These are phyloP conservation scores for Galaxea fascicularis DNA, from an alignment of 92 coral and sea anemone genomes.

Conservation along the genomic window DNA sequence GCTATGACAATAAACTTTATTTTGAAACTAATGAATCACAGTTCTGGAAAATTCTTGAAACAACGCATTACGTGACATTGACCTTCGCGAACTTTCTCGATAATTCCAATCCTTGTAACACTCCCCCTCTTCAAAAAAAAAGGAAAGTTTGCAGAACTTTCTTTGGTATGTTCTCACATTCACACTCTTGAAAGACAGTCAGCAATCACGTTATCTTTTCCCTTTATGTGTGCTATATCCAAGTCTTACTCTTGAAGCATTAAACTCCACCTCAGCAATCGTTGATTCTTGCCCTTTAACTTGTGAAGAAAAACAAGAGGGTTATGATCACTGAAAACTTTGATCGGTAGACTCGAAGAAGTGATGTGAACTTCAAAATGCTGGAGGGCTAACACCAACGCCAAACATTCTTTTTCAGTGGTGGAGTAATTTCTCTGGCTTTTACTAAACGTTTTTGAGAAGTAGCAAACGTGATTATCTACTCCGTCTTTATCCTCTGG, in stretches of 20 bases:
- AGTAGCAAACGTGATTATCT: conserved; percentile 45
- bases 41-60: no score
- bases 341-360: conserved; percentile 18
- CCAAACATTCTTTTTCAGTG: conserved; percentile 62
- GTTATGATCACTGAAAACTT: conserved; percentile 48
- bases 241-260: conserved; percentile 54
- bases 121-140: conserved; percentile 42
- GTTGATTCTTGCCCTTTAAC: conserved; percentile 58
- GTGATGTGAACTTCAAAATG: conserved; percentile 59
- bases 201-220: conserved; percentile 17
- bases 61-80: no score
- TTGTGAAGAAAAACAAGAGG: conserved; percentile 63
- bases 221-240: conserved; percentile 66
- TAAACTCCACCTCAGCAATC: conserved; percentile 61
- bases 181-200: conserved; percentile 56
- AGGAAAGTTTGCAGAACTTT: not conserved
- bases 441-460: conserved; percentile 37
- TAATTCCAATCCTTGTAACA: no score
- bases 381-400: no score
- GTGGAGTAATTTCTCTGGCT: conserved; percentile 34
- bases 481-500: conserved; percentile 57
- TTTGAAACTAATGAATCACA: no score
- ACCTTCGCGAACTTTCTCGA: no score
- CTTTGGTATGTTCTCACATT: not conserved
- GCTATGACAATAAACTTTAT: no score